Evolutionary conservation across 2,797 vertebrate genomes (phyloP).

Genomic region (Pseudochromis fuscus): DNA sequence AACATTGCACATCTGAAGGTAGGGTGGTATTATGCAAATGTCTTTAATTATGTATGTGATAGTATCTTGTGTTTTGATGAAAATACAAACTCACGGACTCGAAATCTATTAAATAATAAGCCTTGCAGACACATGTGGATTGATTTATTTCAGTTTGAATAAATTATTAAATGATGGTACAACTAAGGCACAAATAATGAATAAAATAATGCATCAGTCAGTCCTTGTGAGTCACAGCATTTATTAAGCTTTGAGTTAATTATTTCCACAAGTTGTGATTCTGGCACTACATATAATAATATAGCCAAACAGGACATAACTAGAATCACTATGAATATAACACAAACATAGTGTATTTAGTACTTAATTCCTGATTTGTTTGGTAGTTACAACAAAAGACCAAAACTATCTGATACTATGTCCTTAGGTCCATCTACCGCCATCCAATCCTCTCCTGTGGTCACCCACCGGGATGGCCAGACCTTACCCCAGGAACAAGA

Average conservation of each 20-base stretch:
- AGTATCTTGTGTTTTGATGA: constrained; percentile 12
- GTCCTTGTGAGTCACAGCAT: background rate
- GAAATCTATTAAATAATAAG: background rate
- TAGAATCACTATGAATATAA: background rate
- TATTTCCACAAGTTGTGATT: background rate
- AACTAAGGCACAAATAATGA: background rate
- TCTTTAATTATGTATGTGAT: background rate
- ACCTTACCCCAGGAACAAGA: constrained; percentile 40
- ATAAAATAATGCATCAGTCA: background rate
- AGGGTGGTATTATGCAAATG: constrained; percentile 38
- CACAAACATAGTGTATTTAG: background rate
- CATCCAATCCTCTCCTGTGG: constrained; percentile 51
- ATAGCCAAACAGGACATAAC: background rate
- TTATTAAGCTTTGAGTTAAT: background rate
- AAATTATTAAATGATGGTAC: constrained; percentile 6
- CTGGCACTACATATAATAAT: background rate
- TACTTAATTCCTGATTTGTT: too few relatives aligned
- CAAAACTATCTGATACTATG: constrained; percentile 13
- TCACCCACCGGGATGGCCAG: constrained; percentile 48
- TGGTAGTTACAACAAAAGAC: constrained; percentile 5
- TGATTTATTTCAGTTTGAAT: constrained; percentile 9
- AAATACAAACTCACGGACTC: background rate
- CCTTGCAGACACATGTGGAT: background rate
- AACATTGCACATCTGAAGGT: constrained; percentile 80
- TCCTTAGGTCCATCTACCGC: constrained; percentile 56